Percentiles rank a stretch among this genome's conserved stretches.
Conservation (phyloP, 2,113 vertebrate genomes). For the Halcyon malimbica region DNA sequence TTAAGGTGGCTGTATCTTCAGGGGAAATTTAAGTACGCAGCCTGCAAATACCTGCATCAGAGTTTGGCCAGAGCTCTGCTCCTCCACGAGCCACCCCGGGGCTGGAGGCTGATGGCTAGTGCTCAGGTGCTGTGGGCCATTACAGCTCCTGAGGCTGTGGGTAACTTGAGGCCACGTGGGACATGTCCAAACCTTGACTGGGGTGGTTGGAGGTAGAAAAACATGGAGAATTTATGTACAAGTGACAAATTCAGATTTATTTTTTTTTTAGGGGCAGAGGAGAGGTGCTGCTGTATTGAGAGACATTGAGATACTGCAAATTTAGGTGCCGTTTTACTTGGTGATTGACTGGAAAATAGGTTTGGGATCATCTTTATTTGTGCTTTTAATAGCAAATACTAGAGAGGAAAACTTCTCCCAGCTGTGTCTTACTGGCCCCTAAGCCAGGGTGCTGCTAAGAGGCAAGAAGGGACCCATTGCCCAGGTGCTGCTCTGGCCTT, state of each 20-base stretch:
- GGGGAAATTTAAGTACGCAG: neutral
- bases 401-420: neutral
- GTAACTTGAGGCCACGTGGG: rapidly evolving
- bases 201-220: neutral
- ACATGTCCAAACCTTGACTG: neutral
- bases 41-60: slow-evolving; percentile 10
- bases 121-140: neutral
- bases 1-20: slow-evolving; percentile 51
- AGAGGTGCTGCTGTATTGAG: neutral
- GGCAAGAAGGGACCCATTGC: rapidly evolving
- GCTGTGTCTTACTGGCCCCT: neutral
- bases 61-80: neutral
- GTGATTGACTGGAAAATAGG: neutral
- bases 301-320: neutral
- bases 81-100: rapidly evolving
- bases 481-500: neutral
- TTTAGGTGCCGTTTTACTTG: neutral
- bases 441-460: neutral
- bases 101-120: rapidly evolving
- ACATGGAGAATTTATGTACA: neutral
- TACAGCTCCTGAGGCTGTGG: neutral
- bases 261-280: rapidly evolving
- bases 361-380: neutral
- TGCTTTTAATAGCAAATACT: neutral
- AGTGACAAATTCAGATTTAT: neutral